Base-by-base conservation (phyloP, 2,113 vertebrate species). In the Sylvietta virens region DNA sequence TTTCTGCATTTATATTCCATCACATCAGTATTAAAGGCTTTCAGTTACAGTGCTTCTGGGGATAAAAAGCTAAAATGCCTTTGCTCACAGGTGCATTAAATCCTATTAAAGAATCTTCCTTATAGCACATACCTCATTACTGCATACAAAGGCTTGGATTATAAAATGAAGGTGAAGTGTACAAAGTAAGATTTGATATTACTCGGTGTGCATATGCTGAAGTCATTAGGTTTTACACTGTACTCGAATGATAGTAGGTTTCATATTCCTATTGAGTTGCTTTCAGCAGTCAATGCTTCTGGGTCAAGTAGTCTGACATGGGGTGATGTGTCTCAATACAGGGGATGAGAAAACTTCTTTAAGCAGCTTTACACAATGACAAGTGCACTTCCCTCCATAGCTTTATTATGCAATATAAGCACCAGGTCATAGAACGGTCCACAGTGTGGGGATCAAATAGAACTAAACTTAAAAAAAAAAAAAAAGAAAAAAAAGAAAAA, bases 41-140 rank as follows among this genome's bases (percentile, higher is more conserved):
- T 98, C 97, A 95, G 98, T 98, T 98, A 98, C 98, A 97, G 97
- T 98, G 98, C 98, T 98, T 97, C 98, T 98, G 98, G 98, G 98
- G 98, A 98, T 98, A 98, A 98, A 98, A 97, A 98, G 98, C 97
- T 98, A 97, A 98, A 98, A 98, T 98, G 98, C 97, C 97, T 98
- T 98, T 98, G 98, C 98, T 98, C 98, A 98, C 98, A 98, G 98
- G 98, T 98, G 98, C 98, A 98, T 98, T 98, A 98, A 98, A 98
- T 98, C 98, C 98, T 98, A 98, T 98, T 98, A 98, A 98, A 98
- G 98, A 98, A 97, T 98, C 97, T 98, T 98, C 98, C 98, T 98
- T 98, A 98, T 98, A 98, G 98, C 98, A 97, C 97, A 98, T 98
- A 98, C 98, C 98, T 98, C 98, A 98, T 98, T 98, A 98, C 98